Base-by-base conservation (phyloP, 2,888 invertebrate species). In the Piscicola geometra region DNA sequence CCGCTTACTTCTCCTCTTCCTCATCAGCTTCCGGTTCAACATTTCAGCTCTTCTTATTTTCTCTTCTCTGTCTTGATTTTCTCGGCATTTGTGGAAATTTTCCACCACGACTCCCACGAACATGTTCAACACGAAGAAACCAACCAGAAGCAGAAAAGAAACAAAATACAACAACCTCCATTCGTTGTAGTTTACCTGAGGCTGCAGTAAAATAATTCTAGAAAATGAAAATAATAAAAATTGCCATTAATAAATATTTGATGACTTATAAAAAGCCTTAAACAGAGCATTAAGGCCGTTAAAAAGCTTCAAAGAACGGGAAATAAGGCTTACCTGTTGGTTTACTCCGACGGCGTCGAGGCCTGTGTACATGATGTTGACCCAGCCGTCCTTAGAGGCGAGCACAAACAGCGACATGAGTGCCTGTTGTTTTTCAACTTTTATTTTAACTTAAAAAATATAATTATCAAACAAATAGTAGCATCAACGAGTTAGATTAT, bases 21-120 rank as follows among this genome's bases (percentile, higher is more conserved):
- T 94, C 84, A 96, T 96, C 90, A 97, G 90, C 86, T 97, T 96
- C 75, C 93, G 88, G 0, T 93, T 93, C 78, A 96, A 88, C 86
- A 98, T 97, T 0, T 94, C 94, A 0, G 94, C 94, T 79, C 97
- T 88, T 71, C 94, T 88, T 0, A 95, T 94, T 82, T 94, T 89
- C 85, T 98, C 97, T 85, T 99, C 99, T 83, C 95, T 94, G 84
- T 99, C 99, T 84, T 99, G 97, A 84, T 97, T 96, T 84, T 98
- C 98, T 41, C 99, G 90, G 86, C 99, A 99, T 77, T 99, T 87
- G 86, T 99, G 99, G 86, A 99, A 99, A 87, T 99, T 99, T 86
- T 99, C 99, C 25, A 99, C 99, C 28, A 99, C 99, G 15, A 99
- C 99, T 76, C 99, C 99, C 78, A 99, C 99, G 85, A 99, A 99